phyloP scores from a whole-genome alignment of 2,797 vertebrate genomes.

The Tokudaia tokunoshimensis region DNA sequence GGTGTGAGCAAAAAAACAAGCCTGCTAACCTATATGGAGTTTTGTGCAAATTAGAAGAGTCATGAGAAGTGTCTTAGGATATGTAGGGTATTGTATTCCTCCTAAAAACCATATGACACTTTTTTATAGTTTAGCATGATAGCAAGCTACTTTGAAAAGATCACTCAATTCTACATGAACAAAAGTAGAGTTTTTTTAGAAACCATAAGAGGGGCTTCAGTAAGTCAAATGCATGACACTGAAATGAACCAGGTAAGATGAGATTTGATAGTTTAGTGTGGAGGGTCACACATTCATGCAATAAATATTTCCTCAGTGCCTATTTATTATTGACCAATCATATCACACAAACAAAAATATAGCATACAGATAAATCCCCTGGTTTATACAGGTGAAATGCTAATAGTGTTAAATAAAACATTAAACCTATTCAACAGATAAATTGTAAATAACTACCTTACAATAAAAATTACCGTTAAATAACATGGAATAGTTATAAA shows the following conservation, averaged over 20 bases:
- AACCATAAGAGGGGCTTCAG: not conserved
- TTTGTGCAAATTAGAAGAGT: not conserved
- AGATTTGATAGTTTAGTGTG: no score
- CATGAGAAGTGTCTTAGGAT: not conserved
- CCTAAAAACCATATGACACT: not conserved
- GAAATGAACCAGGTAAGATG: not conserved
- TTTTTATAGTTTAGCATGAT: not conserved
- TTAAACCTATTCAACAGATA: not conserved
- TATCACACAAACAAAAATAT: not conserved
- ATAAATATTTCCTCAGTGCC: not conserved
- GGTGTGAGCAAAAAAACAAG: not conserved
- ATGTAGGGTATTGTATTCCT: not conserved
- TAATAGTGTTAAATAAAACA: not conserved
- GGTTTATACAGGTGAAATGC: not conserved
- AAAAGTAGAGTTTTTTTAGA: slow-evolving; percentile 19
- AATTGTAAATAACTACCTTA: slow-evolving; percentile 1
- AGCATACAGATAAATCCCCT: not conserved
- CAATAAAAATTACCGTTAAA: not conserved
- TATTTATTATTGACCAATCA: not conserved
- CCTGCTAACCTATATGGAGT: not conserved
- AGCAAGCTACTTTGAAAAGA: not conserved
- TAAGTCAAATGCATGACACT: not conserved
- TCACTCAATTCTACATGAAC: not conserved
- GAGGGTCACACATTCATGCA: not conserved
- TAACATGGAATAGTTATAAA: not conserved